Conservation (phyloP, 1,140 invertebrate genomes). For the Macrosteles quadrilineatus region DNA sequence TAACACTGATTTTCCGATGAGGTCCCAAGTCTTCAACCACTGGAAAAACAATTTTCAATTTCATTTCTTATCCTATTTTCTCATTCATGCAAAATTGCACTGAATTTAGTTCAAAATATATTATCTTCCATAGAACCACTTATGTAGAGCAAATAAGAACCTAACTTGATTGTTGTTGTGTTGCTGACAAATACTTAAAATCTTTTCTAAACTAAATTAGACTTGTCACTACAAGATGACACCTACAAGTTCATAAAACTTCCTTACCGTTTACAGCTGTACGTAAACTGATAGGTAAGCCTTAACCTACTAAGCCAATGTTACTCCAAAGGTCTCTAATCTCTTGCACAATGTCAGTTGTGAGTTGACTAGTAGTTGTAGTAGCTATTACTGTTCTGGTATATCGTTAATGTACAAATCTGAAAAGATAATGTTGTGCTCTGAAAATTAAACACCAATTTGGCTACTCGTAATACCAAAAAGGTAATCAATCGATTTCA, state of each 20-base stretch:
- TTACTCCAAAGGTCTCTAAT: neutral
- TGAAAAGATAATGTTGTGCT: no score
- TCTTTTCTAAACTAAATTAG: no score
- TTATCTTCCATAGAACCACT: neutral
- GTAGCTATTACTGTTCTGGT: no score
- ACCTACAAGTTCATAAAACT: neutral
- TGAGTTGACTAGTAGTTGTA: neutral
- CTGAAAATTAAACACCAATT: no score
- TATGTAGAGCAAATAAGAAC: no score
- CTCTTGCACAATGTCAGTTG: neutral
- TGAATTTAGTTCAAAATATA: neutral
- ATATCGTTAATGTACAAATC: no score
- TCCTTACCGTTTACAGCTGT: neutral
- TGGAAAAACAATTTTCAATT: constrained; percentile 37
- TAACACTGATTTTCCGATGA: constrained; percentile 45
- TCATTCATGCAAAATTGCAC: neutral
- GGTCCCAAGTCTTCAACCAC: constrained; percentile 51
- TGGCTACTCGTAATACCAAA: no score
- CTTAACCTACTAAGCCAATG: neutral
- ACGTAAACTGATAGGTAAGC: neutral
- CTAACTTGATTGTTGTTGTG: no score
- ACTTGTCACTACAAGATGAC: no score
- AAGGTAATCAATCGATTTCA: no score
- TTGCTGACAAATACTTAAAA: no score
- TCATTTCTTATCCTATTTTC: neutral